Conservation (phyloP, 2,797 vertebrate genomes). For the Garrulus glandarius region DNA sequence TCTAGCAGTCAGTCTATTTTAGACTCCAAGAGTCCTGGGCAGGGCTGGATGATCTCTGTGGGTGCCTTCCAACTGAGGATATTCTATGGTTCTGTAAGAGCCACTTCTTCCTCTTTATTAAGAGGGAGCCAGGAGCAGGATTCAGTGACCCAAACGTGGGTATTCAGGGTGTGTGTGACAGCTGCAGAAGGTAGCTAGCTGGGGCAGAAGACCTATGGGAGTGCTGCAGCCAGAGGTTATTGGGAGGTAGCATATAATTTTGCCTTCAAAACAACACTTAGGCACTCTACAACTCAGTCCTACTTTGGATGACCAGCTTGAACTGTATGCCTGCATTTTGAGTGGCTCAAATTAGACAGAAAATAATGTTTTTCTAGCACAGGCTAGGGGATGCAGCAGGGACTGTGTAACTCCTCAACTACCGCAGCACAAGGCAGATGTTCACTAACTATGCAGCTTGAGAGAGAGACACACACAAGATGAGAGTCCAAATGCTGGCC, state of each 20-base stretch:
- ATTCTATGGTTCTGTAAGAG: neutral
- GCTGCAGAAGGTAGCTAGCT: neutral
- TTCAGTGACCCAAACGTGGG: rapidly evolving
- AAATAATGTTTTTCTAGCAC: neutral
- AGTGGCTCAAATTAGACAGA: neutral
- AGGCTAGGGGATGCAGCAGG: neutral
- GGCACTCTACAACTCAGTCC: neutral
- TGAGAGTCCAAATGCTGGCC: neutral
- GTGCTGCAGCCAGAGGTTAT: neutral
- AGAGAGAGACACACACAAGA: neutral
- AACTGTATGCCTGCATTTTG: neutral
- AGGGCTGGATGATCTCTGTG: neutral
- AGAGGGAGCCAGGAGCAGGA: neutral
- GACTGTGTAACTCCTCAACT: neutral
- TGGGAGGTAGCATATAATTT: neutral
- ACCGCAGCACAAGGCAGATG: neutral
- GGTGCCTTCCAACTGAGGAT: neutral
- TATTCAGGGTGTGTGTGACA: neutral
- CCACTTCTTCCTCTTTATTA: neutral
- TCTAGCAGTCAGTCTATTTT: neutral
- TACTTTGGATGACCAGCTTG: neutral
- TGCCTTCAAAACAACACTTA: neutral
- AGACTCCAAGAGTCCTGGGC: neutral
- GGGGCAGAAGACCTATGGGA: neutral
- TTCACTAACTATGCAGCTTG: neutral